phyloP scores from a whole-genome alignment of 2,888 invertebrate genomes.

The Macrosiphum euphorbiae region DNA sequence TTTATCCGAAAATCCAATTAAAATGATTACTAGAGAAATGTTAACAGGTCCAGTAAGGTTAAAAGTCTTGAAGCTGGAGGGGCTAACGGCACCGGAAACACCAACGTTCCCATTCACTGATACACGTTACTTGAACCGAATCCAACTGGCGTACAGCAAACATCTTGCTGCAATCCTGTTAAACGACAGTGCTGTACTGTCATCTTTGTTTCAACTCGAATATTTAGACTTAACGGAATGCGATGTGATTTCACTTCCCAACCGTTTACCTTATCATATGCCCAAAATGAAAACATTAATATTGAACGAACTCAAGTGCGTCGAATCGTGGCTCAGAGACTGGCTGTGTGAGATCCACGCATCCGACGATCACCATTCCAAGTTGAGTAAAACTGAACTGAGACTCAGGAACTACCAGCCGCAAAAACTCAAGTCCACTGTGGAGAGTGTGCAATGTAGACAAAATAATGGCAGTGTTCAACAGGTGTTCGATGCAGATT shows the following conservation, averaged over 20 bases:
- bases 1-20: slow-evolving; percentile 46
- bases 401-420: not conserved
- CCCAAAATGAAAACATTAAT: slow-evolving; percentile 43
- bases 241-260: not conserved
- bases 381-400: not conserved
- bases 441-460: not conserved
- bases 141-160: slow-evolving; percentile 42
- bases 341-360: slow-evolving; percentile 49
- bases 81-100: not conserved
- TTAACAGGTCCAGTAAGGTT: slow-evolving; percentile 44
- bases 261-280: slow-evolving; percentile 29
- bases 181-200: slow-evolving; percentile 45
- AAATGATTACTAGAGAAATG: slow-evolving; percentile 51
- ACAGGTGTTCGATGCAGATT: not conserved
- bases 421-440: not conserved
- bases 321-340: slow-evolving; percentile 23
- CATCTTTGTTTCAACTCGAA: slow-evolving; percentile 50
- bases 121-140: slow-evolving; percentile 43
- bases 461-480: not conserved
- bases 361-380: not conserved
- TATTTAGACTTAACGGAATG: slow-evolving; percentile 49
- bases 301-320: not conserved
- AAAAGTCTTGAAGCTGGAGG: slow-evolving; percentile 11
- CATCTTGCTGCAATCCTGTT: slow-evolving; percentile 34
- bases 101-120: slow-evolving; percentile 55